Conservation (phyloP, 2,888 invertebrate species). For the Slavum lentiscoides region DNA sequence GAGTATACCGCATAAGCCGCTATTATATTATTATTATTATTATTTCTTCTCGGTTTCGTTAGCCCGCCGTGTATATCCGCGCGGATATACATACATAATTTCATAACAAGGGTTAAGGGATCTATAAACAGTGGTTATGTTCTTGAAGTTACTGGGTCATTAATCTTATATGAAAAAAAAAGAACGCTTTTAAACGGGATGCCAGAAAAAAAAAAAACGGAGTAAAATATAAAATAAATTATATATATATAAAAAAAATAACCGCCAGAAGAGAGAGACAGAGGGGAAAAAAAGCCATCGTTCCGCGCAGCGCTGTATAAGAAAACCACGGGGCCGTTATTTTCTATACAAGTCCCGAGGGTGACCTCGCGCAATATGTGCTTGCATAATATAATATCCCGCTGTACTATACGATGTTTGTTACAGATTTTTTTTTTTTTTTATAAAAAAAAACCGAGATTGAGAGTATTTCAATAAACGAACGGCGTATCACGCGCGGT, state of each 20-base stretch:
- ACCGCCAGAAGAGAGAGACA: slow-evolving; percentile 9
- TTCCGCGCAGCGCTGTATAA: slow-evolving; percentile 28
- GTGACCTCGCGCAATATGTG: slow-evolving; percentile 38
- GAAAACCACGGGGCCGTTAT: slow-evolving; percentile 42
- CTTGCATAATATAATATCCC: slow-evolving; percentile 18
- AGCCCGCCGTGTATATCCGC: neutral
- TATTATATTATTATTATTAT: neutral
- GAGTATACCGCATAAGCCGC: neutral
- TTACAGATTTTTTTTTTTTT: too few species aligned
- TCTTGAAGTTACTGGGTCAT: slow-evolving; percentile 56
- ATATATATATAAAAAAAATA: slow-evolving; percentile 25
- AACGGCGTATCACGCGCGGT: too few species aligned
- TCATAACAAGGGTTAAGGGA: slow-evolving; percentile 50
- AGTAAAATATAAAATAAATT: slow-evolving; percentile 15
- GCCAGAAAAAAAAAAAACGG: slow-evolving; percentile 23
- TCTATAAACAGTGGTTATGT: slow-evolving; percentile 55
- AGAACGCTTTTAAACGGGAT: slow-evolving; percentile 50
- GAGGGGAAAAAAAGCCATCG: slow-evolving; percentile 34
- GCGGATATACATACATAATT: slow-evolving; percentile 37
- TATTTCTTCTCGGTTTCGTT: slow-evolving; percentile 10
- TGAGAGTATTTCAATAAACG: too few species aligned
- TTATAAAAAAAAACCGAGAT: too few species aligned
- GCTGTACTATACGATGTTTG: too few species aligned
- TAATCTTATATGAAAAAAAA: slow-evolving; percentile 54
- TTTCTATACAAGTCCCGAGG: slow-evolving; percentile 31